Conservation (phyloP, 2,113 vertebrate genomes). For the Crotalus helleri region DNA sequence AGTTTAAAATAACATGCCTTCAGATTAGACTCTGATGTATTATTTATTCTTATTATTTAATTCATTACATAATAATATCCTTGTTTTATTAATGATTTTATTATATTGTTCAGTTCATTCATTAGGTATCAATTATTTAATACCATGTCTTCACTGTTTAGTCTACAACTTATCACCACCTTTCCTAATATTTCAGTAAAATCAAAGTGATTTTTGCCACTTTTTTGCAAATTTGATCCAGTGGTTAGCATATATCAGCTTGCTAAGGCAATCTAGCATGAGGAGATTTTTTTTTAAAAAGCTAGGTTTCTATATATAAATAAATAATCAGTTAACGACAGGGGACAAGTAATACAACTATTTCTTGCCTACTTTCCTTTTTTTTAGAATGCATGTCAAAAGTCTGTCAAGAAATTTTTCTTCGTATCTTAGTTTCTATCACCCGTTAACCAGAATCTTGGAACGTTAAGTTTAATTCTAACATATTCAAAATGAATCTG, state of each 20-base stretch:
- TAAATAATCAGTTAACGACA: neutral
- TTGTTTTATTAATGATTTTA: neutral
- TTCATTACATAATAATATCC: neutral
- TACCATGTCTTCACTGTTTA: neutral
- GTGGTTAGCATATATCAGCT: neutral
- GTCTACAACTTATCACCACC: neutral
- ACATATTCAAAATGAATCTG: constrained; percentile 1
- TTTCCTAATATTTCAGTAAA: neutral
- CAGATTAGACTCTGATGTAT: neutral
- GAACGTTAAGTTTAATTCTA: neutral
- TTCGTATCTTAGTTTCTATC: neutral
- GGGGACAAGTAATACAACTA: neutral
- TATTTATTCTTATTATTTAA: neutral
- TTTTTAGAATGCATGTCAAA: neutral
- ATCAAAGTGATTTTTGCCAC: neutral
- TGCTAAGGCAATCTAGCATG: neutral
- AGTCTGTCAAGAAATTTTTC: neutral
- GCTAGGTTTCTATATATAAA: neutral
- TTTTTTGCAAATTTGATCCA: neutral
- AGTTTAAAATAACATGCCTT: neutral
- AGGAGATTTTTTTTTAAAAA: neutral
- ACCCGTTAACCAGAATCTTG: neutral
- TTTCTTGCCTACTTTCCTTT: neutral
- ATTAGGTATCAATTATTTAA: neutral
- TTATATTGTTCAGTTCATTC: neutral